A percentile compares a stretch with the other conserved stretches of the same genome.
Conservation (phyloP, 2,797 vertebrate genomes). For the Microctenopoma steveboyesi region DNA sequence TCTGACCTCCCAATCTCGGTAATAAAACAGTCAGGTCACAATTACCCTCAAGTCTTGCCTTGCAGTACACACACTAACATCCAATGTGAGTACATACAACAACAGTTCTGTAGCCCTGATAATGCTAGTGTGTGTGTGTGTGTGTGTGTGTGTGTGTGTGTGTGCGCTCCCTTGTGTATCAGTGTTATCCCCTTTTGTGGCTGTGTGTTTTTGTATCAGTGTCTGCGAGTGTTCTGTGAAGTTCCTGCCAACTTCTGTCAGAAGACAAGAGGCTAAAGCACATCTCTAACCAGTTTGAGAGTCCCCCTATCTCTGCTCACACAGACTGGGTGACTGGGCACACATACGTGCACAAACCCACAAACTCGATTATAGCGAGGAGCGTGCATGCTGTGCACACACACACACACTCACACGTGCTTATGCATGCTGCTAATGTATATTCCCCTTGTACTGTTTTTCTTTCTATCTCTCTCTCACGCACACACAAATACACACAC, state of each 20-base stretch:
- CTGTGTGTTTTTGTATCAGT: constrained; percentile 2
- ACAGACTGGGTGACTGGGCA: constrained; percentile 49
- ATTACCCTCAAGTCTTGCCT: not conserved
- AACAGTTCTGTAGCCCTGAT: constrained; percentile 22
- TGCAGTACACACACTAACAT: not conserved
- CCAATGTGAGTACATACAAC: constrained; percentile 12
- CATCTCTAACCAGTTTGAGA: constrained; percentile 62
- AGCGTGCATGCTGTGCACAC: constrained; percentile 29
- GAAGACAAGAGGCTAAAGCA: constrained; percentile 70
- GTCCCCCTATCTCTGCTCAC: constrained; percentile 65
- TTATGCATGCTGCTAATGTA: constrained; percentile 43
- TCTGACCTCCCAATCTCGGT: constrained; percentile 31
- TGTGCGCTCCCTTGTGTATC: constrained; percentile 7
- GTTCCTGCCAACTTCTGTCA: constrained; percentile 53
- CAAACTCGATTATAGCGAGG: constrained; percentile 12
- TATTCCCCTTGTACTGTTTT: constrained; percentile 35
- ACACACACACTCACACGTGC: not conserved
- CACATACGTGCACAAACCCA: constrained; percentile 7
- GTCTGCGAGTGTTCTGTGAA: constrained; percentile 38
- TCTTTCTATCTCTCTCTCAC: constrained; percentile 9
- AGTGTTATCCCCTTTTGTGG: not conserved
- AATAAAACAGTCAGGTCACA: constrained; percentile 11
- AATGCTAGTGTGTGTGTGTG: constrained; percentile 6
- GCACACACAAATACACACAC: constrained; percentile 9
- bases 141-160: constrained; percentile 10